Base-by-base conservation (phyloP, 92 coral and sea anemone genomes). In the Epizoanthus scotinus region DNA sequence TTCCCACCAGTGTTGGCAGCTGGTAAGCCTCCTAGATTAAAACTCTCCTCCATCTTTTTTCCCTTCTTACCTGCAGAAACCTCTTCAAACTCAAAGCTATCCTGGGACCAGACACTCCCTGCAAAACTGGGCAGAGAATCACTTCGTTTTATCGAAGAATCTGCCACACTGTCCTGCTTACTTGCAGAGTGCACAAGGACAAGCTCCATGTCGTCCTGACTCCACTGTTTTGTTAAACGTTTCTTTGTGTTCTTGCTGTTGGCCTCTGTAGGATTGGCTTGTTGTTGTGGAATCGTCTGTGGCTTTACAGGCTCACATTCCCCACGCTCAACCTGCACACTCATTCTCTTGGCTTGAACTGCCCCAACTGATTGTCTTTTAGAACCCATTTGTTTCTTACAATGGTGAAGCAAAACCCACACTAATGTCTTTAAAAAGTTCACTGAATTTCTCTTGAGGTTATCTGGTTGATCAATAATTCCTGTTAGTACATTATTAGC, bases 401-500 rank as follows among this genome's bases (percentile, higher is more conserved):
- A 86, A 62, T 95, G 63, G 40, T 89, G 79, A 20, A 96, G 69
- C 80, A 96, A 82, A 84, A 93, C 94, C 99, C 99, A 96, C 12
- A 89, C 79, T 22, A 93, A 87, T 22, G 96, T 91, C 68, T 93
- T 96, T 50, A 93, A 36, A 70, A 96, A 87, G 63, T 96, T 96
- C 40, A 84, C 93, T 18, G 99, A 93, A 59, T 94, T 90, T 36
- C 87, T 90, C 73, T 78, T 53, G 21, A 93, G 78, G 74, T 96
- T 96, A 29, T 96, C 99, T 29, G 94, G 98, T 67, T 93, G 98
- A 67, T 96, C 99, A 47, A 96, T 96, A 54, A 96, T 83, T 12
- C 99, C 99, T 19, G 99, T 96, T 52, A 96, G 84, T 19, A 96
- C 93, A 75, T 87, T 96, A 53, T 91, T 90, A 6, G 98, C 98